Evolutionary conservation across 2,113 vertebrate genomes (phyloP), one percentile per base, ranked within the genome.

Genomic region (Xyliphius kryptos): DNA sequence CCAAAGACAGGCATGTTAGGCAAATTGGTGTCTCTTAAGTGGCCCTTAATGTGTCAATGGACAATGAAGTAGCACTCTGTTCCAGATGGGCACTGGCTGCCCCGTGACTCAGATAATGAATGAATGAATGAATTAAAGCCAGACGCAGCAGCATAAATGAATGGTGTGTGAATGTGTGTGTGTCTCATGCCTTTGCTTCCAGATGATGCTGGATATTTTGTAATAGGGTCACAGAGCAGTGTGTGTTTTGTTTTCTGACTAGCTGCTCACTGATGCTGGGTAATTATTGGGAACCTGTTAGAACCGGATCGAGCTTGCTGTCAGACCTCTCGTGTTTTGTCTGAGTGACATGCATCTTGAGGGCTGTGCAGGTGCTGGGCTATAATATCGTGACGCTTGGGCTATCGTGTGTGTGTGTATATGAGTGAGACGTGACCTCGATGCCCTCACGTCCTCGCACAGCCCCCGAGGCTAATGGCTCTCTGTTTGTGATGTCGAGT

Each of bases 261-360:
- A 81, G 69, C 76, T 85, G 84, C 78, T 72, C 74, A 73, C 73
- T 78, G 85, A 82, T 80, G 81, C 80, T 77, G 79, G 78, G 76
- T 84, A 85, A 85, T 87, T 87, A 84, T 80, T 76, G 75, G 64
- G 69, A 78, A 74, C 80, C 75, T 78, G 77, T 76, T 77, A 51
- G 21, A 46, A 49, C 26, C 32, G 17, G 44, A 19, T 14, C 13
- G 17, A 2, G 41, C 16, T 67, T 76, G 68, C 76, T 73, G 71
- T 75, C 73, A 63, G 55, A 71, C 56, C 6, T 14, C 55, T 47
- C 50, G 74, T 32, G 36, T n/a, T n/a, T n/a, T 48, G 32, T 56
- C 17, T 56, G 59, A 68, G 58, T 68, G 66, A 68, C 59, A 62
- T n/a, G n/a, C n/a, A n/a, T 51, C 66, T 62, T 9, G 9, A 26